Percentiles rank a stretch among this genome's conserved stretches.
These are phyloP conservation scores for Orthosia gracilis DNA, from an alignment of 2,888 invertebrate species.

Conservation along the genomic window DNA sequence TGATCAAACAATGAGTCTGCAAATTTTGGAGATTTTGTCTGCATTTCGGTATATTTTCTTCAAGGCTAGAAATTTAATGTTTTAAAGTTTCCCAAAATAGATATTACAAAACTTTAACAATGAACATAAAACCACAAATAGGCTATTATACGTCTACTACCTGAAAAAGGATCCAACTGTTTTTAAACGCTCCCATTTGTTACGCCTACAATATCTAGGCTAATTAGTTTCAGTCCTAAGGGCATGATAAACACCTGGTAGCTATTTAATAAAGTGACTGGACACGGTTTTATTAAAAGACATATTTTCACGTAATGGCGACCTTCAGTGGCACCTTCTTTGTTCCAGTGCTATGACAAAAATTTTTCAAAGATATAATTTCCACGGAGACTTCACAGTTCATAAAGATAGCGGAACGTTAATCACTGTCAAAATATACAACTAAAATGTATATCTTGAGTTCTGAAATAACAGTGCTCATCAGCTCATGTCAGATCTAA, in stretches of 20 bases:
- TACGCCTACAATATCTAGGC: constrained; percentile 19
- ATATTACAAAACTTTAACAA: not conserved
- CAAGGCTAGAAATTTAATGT: rapidly evolving
- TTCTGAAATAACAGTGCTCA: constrained; percentile 63
- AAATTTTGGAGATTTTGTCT: not conserved
- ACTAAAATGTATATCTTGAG: constrained; percentile 56
- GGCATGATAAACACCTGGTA: constrained; percentile 36
- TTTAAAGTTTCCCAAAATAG: not conserved
- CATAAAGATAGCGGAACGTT: constrained; percentile 63
- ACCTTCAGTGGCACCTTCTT: constrained; percentile 42
- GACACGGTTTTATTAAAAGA: constrained; percentile 56
- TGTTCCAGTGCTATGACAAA: constrained; percentile 33
- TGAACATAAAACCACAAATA: not conserved
- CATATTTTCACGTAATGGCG: constrained; percentile 52
- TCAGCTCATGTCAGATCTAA: constrained; percentile 57
- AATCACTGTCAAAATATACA: constrained; percentile 65
- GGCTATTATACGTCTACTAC: not conserved
- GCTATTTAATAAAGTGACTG: constrained; percentile 47
- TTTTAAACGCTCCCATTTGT: constrained; percentile 22
- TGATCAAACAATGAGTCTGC: constrained; percentile 20
- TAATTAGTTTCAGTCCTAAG: constrained; percentile 30
- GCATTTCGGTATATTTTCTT: not conserved
- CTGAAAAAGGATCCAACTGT: constrained; percentile 13
- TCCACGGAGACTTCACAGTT: constrained; percentile 50
- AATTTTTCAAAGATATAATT: constrained; percentile 48